These are phyloP conservation scores for Pygmarrhopalites habei DNA, from an alignment of 1,140 invertebrate species.

Conservation along the genomic window DNA sequence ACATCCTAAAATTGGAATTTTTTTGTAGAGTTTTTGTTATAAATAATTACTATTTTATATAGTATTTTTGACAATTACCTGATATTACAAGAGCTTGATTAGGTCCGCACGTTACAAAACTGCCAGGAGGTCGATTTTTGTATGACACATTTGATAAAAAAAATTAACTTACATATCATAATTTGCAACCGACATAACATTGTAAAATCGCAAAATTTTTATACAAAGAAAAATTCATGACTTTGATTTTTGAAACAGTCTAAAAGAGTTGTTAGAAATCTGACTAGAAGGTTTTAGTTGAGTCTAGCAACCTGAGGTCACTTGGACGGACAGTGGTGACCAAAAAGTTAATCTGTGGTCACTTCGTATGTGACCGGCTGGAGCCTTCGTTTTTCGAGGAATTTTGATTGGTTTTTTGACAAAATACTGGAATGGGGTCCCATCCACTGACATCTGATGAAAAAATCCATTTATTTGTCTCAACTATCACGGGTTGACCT, in stretches of 20 bases:
- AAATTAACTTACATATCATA: neutral
- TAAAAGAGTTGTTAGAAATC: neutral
- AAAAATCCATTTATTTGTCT: too few relatives aligned
- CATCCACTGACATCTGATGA: too few relatives aligned
- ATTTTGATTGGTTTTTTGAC: too few relatives aligned
- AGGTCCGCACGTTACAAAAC: constrained; percentile 94
- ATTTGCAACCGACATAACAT: neutral
- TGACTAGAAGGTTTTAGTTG: too few relatives aligned
- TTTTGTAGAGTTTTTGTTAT: constrained; percentile 17
- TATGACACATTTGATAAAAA: neutral
- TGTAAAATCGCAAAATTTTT: neutral
- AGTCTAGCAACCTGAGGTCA: too few relatives aligned
- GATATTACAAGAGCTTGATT: constrained; percentile 95
- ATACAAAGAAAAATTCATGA: neutral
- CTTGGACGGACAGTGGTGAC: too few relatives aligned
- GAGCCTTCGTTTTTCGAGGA: too few relatives aligned
- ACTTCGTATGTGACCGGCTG: too few relatives aligned
- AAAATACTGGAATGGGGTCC: too few relatives aligned
- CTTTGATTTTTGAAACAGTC: neutral
- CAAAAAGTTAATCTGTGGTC: too few relatives aligned
- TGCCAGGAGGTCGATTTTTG: too few relatives aligned
- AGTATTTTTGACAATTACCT: constrained; percentile 57
- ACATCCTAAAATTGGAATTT: constrained; percentile 58
- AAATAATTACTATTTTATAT: neutral
- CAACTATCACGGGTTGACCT: too few relatives aligned